Conservation (phyloP, 2,797 vertebrate species). For the Poecilia gillii region DNA sequence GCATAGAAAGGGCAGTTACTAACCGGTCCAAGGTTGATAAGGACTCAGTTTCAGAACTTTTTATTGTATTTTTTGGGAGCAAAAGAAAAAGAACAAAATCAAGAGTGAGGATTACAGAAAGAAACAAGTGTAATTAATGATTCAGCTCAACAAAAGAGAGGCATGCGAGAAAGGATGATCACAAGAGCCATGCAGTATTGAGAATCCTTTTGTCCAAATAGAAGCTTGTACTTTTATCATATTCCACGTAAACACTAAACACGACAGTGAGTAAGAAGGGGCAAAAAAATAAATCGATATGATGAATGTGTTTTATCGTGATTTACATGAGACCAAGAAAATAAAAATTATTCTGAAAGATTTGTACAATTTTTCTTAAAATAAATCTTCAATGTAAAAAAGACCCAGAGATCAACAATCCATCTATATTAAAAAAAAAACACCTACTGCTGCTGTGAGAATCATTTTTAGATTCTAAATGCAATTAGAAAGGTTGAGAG, state of each 20-base stretch:
- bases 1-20: slow-evolving; percentile 90
- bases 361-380: background rate
- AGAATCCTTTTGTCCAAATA: slow-evolving; percentile 18
- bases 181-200: slow-evolving; percentile 81
- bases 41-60: slow-evolving; percentile 99
- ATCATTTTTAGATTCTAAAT: background rate
- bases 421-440: background rate
- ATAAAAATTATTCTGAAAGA: background rate
- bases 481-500: background rate
- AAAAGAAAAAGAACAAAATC: slow-evolving; percentile 92
- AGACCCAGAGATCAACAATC: background rate
- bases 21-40: slow-evolving; percentile 99
- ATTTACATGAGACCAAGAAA: slow-evolving; percentile 7
- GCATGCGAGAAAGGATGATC: slow-evolving; percentile 83
- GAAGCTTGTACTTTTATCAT: slow-evolving; percentile 8
- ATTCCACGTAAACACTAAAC: slow-evolving; percentile 19
- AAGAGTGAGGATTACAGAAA: slow-evolving; percentile 96
- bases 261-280: background rate
- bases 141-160: slow-evolving; percentile 81
- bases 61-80: slow-evolving; percentile 87
- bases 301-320: background rate
- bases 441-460: background rate
- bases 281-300: slow-evolving; percentile 7
- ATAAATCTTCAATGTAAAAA: slow-evolving; percentile 1
- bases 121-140: slow-evolving; percentile 85